Evolutionary conservation across 1,140 invertebrate genomes (phyloP), one percentile per base, ranked within the genome.

Genomic region (Papilio machaon): DNA sequence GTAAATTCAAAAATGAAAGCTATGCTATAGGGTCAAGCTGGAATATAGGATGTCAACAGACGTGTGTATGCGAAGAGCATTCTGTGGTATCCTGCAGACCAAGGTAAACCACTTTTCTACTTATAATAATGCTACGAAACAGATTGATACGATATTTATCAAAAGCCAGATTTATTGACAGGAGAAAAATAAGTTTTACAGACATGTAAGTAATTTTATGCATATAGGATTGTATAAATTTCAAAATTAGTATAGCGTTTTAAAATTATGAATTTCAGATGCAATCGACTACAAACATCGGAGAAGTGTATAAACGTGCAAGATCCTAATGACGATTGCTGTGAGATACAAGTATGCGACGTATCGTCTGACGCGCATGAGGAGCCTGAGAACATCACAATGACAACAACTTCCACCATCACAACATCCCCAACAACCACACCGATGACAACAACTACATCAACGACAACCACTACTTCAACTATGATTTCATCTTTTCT

Each of bases 281-380:
- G 96, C 88, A 95, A 94, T 7, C 94, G 94, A 4, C 86, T 95
- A 13, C 91, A 92, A 58, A 95, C 89, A 81, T 95, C 95, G 13
- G 97, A 97, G 47, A 96, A 96, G 83, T 98, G 97, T 88, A 95
- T 97, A 17, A 96, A 96, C 85, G 95, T 97, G 0, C 96, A 96
- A 84, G 97, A 98, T 90, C 96, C 97, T 7, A 96, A 96, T 17
- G 98, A 99, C 90, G 91, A 96, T 1, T 98, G 98, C 88, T 98
- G 98, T 86, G 97, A 97, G 60, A 96, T 98, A 82, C 96, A 98
- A 74, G 94, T 98, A 1, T 98, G 98, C 88, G 97, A 98, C 85
- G 97, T 98, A 2, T 97, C 96, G 2, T 93, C 97, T 11, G 96
- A 97, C 81, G 97, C 96, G 83, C 96, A 97, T 74, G 97, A 97